phyloP scores from a whole-genome alignment of 2,797 vertebrate genomes.

The Helarctos malayanus region DNA sequence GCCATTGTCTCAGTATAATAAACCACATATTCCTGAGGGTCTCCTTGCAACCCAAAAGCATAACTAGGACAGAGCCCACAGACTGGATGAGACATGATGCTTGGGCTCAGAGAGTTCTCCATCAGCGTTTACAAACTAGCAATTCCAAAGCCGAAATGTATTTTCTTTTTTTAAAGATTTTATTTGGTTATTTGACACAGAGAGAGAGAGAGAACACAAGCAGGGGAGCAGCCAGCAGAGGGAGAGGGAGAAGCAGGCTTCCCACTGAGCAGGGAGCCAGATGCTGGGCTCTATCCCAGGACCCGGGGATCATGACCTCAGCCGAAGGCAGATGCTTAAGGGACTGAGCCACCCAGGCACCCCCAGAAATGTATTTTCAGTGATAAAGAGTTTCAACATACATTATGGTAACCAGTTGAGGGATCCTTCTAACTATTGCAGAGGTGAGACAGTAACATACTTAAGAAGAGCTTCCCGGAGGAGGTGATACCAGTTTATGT shows the following conservation, averaged over 20 bases:
- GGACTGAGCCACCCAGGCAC: too few relatives aligned
- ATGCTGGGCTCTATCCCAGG: too few relatives aligned
- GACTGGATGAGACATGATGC: not conserved
- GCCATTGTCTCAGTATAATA: not conserved
- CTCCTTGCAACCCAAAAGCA: not conserved
- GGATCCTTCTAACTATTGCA: not conserved
- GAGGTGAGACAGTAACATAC: not conserved
- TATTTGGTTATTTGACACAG: too few relatives aligned
- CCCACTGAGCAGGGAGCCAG: too few relatives aligned
- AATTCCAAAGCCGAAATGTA: not conserved
- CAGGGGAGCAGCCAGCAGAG: too few relatives aligned
- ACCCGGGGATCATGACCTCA: too few relatives aligned
- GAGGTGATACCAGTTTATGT: not conserved
- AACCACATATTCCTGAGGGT: not conserved
- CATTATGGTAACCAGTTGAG: not conserved
- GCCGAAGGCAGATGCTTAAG: too few relatives aligned
- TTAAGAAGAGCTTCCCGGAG: not conserved
- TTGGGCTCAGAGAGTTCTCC: not conserved
- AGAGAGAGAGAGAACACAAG: too few relatives aligned
- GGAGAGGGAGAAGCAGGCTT: too few relatives aligned
- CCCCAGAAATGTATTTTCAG: not conserved
- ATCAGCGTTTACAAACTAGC: not conserved
- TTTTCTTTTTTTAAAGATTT: not conserved
- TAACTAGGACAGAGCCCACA: not conserved
- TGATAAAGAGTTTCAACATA: not conserved